Conservation (phyloP, 2,797 vertebrate genomes). For the Fistularia commersonii region DNA sequence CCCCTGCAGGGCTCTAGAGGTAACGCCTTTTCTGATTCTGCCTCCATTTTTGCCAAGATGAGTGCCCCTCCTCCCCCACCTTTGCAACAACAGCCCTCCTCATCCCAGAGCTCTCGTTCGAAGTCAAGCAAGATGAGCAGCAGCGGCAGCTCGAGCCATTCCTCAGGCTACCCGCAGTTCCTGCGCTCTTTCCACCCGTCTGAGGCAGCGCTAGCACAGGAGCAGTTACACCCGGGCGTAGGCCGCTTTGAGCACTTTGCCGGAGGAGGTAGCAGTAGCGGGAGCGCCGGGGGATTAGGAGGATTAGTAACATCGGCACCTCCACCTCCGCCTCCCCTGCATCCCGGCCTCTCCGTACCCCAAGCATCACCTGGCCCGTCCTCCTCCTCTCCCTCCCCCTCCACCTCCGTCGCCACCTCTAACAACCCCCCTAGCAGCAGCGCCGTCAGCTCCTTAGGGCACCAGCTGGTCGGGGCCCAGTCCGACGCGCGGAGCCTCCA, state of each 20-base stretch:
- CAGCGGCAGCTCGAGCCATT: constrained; percentile 77
- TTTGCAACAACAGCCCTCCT: constrained; percentile 81
- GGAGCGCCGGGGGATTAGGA: constrained; percentile 77
- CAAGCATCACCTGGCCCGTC: constrained; percentile 79
- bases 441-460: constrained; percentile 78
- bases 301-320: constrained; percentile 81
- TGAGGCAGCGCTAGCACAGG: constrained; percentile 81
- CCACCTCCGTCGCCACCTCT: constrained; percentile 76
- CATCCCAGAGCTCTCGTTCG: constrained; percentile 79
- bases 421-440: constrained; percentile 82
- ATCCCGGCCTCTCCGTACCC: constrained; percentile 79
- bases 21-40: constrained; percentile 83
- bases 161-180: constrained; percentile 82
- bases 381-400: constrained; percentile 79
- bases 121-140: constrained; percentile 83
- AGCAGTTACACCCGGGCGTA: constrained; percentile 79
- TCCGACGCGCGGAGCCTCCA: constrained; percentile 83
- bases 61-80: constrained; percentile 83
- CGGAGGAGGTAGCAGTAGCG: constrained; percentile 76
- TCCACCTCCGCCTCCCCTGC: constrained; percentile 81
- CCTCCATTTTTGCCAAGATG: constrained; percentile 85
- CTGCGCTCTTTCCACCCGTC: constrained; percentile 83
- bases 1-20: constrained; percentile 82
- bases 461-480: constrained; percentile 81
- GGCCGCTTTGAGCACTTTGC: constrained; percentile 83